phyloP scores from a whole-genome alignment of 2,888 invertebrate genomes.

The Campaea margaritaria region DNA sequence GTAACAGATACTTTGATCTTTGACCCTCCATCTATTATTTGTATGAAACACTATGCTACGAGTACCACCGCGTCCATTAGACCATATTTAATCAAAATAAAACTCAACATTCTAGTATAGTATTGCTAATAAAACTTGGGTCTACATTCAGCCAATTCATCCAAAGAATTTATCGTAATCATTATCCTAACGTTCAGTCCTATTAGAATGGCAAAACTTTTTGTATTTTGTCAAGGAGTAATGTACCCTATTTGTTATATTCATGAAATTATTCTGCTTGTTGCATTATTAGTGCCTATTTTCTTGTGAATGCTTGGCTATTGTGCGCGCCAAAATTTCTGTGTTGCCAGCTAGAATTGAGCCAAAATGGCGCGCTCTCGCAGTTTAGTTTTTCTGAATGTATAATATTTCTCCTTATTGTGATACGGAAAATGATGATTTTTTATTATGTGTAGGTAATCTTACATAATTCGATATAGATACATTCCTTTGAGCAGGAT shows the following conservation, averaged over 20 bases:
- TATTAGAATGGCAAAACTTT: conserved; percentile 18
- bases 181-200: conserved; percentile 4
- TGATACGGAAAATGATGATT: background rate
- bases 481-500: no score
- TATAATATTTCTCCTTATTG: background rate
- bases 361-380: conserved; percentile 13
- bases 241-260: conserved; percentile 17
- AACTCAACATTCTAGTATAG: no score
- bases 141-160: background rate
- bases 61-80: no score
- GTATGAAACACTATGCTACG: no score
- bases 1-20: no score
- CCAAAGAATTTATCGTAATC: conserved; percentile 14
- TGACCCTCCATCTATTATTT: no score
- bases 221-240: conserved; percentile 13
- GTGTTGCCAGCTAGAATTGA: conserved; percentile 17
- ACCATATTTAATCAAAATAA: no score
- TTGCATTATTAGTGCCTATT: conserved; percentile 14
- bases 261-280: conserved; percentile 10
- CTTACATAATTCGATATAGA: no score
- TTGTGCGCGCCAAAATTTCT: conserved; percentile 13
- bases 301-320: conserved; percentile 7
- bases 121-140: background rate
- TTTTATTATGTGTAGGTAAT: background rate
- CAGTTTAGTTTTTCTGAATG: conserved; percentile 3